These are phyloP conservation scores for Sipha maydis DNA, from an alignment of 2,888 invertebrate species.

Conservation along the genomic window DNA sequence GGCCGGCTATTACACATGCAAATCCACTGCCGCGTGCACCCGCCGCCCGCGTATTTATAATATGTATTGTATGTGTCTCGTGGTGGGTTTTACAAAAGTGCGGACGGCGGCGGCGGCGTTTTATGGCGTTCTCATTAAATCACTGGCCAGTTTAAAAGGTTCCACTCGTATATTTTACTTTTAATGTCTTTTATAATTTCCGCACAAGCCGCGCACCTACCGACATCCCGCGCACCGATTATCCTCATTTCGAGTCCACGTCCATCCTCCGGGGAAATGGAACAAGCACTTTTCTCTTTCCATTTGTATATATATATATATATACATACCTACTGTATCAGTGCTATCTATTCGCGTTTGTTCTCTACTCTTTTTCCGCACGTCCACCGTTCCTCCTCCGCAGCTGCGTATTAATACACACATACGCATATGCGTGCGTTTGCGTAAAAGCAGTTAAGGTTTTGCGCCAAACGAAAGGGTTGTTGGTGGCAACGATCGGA, in stretches of 20 bases:
- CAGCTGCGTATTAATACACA: neutral
- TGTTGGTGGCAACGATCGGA: slow-evolving; percentile 25
- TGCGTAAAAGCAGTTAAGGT: slow-evolving; percentile 31
- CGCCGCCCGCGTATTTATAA: slow-evolving; percentile 15
- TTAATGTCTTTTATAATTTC: slow-evolving; percentile 62
- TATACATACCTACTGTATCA: no score
- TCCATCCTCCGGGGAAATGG: slow-evolving; percentile 14
- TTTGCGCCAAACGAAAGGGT: slow-evolving; percentile 11
- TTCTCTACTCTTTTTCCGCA: neutral
- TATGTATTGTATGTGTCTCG: slow-evolving; percentile 40
- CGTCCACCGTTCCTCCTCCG: neutral
- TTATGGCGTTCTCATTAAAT: slow-evolving; percentile 58
- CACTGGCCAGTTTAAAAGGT: slow-evolving; percentile 62
- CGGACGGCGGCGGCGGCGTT: slow-evolving; percentile 48
- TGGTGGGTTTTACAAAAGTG: slow-evolving; percentile 60
- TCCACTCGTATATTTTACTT: slow-evolving; percentile 52
- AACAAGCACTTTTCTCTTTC: slow-evolving; percentile 12
- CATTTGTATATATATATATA: no score
- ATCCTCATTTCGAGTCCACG: neutral
- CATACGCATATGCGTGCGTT: neutral
- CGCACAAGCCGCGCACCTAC: slow-evolving; percentile 29
- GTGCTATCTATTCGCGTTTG: neutral
- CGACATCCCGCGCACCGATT: neutral
- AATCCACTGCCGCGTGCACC: slow-evolving; percentile 30
- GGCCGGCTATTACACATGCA: slow-evolving; percentile 59